Base-by-base conservation (phyloP, 2,888 invertebrate species). In the Leucophenga maculata region DNA sequence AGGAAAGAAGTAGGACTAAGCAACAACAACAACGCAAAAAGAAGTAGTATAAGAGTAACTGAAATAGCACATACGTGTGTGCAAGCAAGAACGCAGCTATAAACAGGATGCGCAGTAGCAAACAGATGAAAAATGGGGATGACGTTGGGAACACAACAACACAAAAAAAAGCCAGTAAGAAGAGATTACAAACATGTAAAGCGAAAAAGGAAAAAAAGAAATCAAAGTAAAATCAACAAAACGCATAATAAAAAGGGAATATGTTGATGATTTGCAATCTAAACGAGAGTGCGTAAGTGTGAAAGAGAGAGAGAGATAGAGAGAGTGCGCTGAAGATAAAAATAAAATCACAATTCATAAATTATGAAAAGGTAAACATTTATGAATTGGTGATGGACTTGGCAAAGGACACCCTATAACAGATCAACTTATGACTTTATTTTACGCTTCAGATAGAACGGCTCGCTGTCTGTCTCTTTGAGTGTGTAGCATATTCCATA, bases 1-100 rank as follows among this genome's bases (percentile, higher is more conserved):
- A 55, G 55, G 14, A 14, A 14, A 22, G 26, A 55, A 22, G 14
- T 26, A 55, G 22, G 22, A 55, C 18, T 16, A 52, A 13, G 6
- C 74, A 74, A 74, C 79, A 79, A 80, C 80, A 80, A 82, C 78
- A 79, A 80, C 77, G 71, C 69, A 67, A 75, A 78, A 50, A n/a
- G 16, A 18, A 60, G 52, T 26, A 31, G 13, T 18, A 31, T 50
- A 39, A 54, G 60, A 62, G 39, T 0, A 65, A 72, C 62, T 31
- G 70, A 68, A 67, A 67, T 18, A 46, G 66, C 3, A 39, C 39
- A 39, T 39, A 1, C n/a, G n/a, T 26, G 26, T 26, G 26, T 26
- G 26, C 26, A 3, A 52, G 18, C 11, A 72, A 78, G n/a, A n/a
- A n/a, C n/a, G 4, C n/a, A n/a, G n/a, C n/a, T 26, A 26, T 14